Evolutionary conservation across 2,797 vertebrate genomes (phyloP).

Genomic region (Poecilia gillii): DNA sequence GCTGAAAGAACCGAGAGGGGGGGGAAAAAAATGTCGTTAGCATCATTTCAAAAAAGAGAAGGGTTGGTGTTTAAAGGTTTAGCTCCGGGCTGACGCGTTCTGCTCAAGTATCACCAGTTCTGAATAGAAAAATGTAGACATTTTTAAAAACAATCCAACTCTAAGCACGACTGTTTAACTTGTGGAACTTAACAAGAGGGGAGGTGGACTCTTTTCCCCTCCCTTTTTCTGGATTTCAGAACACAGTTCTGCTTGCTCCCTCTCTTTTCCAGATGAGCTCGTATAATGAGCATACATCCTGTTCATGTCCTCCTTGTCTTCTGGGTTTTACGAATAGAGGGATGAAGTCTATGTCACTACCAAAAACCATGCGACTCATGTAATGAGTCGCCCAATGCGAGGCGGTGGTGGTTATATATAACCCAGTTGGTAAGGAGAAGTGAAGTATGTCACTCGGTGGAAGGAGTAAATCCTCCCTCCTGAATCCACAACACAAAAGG

Average conservation of each 20-base stretch:
- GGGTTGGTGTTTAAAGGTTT: slow-evolving; percentile 57
- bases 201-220: slow-evolving; percentile 7
- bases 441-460: slow-evolving; percentile 58
- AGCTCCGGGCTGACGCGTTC: slow-evolving; percentile 50
- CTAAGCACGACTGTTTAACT: slow-evolving; percentile 44
- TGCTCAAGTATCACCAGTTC: slow-evolving; percentile 34
- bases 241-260: slow-evolving; percentile 21
- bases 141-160: slow-evolving; percentile 61
- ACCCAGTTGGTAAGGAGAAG: slow-evolving; percentile 47
- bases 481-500: slow-evolving; percentile 38
- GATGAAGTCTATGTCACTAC: slow-evolving; percentile 57
- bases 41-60: slow-evolving; percentile 72
- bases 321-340: slow-evolving; percentile 57
- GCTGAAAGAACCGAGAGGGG: slow-evolving; percentile 51
- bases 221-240: slow-evolving; percentile 28
- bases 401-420: slow-evolving; percentile 60
- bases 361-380: slow-evolving; percentile 27
- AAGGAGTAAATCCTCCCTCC: slow-evolving; percentile 30
- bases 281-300: slow-evolving; percentile 56
- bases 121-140: slow-evolving; percentile 43
- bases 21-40: slow-evolving; percentile 55
- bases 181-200: slow-evolving; percentile 57
- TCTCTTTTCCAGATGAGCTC: slow-evolving; percentile 29
- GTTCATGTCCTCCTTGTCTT: slow-evolving; percentile 55
- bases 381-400: slow-evolving; percentile 53